Base-by-base conservation (phyloP, 2,797 vertebrate species). In the Botia almorhae region DNA sequence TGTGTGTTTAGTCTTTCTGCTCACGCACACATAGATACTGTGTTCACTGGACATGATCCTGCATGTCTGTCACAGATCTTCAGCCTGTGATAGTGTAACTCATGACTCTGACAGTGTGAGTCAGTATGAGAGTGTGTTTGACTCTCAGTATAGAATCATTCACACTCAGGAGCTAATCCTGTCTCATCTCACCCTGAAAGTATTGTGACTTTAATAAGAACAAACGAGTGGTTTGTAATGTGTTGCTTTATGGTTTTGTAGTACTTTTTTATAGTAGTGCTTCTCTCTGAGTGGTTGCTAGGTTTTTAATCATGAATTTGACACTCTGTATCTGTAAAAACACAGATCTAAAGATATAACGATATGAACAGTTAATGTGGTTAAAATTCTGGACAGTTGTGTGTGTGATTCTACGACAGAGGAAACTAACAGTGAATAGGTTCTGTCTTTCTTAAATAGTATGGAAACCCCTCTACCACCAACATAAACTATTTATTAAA, bases 1-100 rank as follows among this genome's bases (percentile, higher is more conserved):
- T 61, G 73, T 13, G 33, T 68, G 74, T 82, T 77, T 78, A 51
- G 81, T 72, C 68, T 67, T 67, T 5, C 19, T 50, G 51, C 21
- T 77, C 68, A 56, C 33, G 3, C 39, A 33, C 43, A 67, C 39
- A 21, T 29, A 60, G 43, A 68, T 48, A 33, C n/a, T 1, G 46
- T 14, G 33, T 50, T 43, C 36, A 60, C 73, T 81, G 53, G 69
- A 69, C 77, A 77, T 80, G 77, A 70, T 13, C 23, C 11, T 70
- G 50, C 75, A 55, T 21, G 65, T n/a, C 69, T 36, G 17, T 43
- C 60, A 70, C 46, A 23, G 21, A 33, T 79, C 36, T 33, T 3
- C 4, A 74, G 4, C 33, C 39, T 16, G 19, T 67, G 43, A 72
- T 65, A 26, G 3, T n/a, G 14, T 79, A 29, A 72, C 6, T 64